These are phyloP conservation scores for Lutraria lutraria DNA, from an alignment of 2,888 invertebrate species.

Conservation along the genomic window DNA sequence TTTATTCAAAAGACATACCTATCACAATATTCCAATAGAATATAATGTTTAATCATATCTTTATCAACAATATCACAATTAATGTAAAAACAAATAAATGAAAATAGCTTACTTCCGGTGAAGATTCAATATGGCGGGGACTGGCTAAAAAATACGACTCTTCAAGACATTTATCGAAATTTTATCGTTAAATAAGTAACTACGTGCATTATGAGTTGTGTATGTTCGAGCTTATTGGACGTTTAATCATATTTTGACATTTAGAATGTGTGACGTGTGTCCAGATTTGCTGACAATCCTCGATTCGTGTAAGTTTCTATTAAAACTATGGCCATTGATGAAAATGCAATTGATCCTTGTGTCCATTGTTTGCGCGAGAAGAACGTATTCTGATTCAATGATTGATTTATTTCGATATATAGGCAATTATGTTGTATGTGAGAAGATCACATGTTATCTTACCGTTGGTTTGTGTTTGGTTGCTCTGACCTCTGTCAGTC, in stretches of 20 bases:
- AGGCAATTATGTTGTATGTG: background rate
- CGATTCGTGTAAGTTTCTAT: slow-evolving; percentile 91
- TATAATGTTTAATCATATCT: background rate
- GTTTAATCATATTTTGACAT: background rate
- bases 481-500: background rate
- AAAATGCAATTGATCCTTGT: background rate
- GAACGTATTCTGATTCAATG: background rate
- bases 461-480: background rate
- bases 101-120: slow-evolving; percentile 34
- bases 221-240: background rate
- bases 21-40: background rate
- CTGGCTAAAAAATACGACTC: slow-evolving; percentile 45
- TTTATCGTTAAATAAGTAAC: slow-evolving; percentile 5
- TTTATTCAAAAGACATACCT: background rate
- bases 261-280: slow-evolving; percentile 96
- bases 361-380: background rate
- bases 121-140: slow-evolving; percentile 65
- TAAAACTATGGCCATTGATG: background rate
- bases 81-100: background rate
- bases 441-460: background rate
- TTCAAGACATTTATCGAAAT: slow-evolving; percentile 19
- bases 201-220: background rate
- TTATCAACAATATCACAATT: background rate
- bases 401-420: background rate
- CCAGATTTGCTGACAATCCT: slow-evolving; percentile 96